Evolutionary conservation across 2,888 invertebrate species (phyloP).

Genomic region (Torymus auratus): DNA sequence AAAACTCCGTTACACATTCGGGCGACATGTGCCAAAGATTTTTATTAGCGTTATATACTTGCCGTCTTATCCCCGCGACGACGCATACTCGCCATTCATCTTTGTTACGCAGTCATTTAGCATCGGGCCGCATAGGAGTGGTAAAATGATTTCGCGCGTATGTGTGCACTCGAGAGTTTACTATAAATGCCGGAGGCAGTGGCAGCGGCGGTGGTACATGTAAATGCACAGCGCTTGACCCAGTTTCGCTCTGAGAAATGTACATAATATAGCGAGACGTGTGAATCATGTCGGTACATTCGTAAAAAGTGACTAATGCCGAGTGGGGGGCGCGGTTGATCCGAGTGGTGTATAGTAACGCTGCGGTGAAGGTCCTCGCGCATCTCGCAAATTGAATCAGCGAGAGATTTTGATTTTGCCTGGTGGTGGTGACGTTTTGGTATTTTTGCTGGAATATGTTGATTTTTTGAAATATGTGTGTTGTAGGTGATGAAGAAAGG

Average conservation of each 20-base stretch:
- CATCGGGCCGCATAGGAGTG: neutral
- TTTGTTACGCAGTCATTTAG: slow-evolving; percentile 7
- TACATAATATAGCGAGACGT: slow-evolving; percentile 9
- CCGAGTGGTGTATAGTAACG: too few relatives aligned
- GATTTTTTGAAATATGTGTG: too few relatives aligned
- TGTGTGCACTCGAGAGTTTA: too few relatives aligned
- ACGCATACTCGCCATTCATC: neutral
- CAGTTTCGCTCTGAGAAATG: slow-evolving; percentile 12
- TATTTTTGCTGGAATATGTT: too few relatives aligned
- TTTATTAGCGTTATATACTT: slow-evolving; percentile 9
- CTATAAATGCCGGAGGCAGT: too few relatives aligned
- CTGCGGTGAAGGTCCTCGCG: too few relatives aligned
- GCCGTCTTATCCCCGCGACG: slow-evolving; percentile 5
- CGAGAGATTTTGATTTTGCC: too few relatives aligned
- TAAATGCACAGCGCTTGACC: slow-evolving; percentile 28
- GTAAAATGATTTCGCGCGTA: slow-evolving; percentile 1
- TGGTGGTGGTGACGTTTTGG: too few relatives aligned
- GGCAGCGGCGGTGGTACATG: neutral
- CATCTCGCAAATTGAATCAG: too few relatives aligned
- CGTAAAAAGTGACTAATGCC: too few relatives aligned
- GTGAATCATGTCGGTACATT: slow-evolving; percentile 14
- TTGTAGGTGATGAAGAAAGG: too few relatives aligned
- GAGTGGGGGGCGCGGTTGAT: too few relatives aligned
- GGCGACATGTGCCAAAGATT: neutral
- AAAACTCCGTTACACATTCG: neutral